Evolutionary conservation across 2,888 invertebrate genomes (phyloP).

Genomic region (Gastracanthus pulcherrimus): DNA sequence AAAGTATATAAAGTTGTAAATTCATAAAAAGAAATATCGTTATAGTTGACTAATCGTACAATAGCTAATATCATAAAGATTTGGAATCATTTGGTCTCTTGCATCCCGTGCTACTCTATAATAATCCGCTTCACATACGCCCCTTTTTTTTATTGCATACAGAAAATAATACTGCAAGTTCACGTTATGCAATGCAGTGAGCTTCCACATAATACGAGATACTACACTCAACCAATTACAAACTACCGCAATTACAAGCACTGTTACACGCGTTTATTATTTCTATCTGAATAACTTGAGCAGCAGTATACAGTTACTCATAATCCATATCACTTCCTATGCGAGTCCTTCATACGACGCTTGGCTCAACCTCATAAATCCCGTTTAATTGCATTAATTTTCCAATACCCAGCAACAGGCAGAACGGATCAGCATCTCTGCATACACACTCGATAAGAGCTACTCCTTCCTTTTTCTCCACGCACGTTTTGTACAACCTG

Average conservation of each 20-base stretch:
- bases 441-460: neutral
- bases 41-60: too few species aligned
- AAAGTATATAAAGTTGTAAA: too few species aligned
- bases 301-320: neutral
- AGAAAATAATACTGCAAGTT: too few species aligned
- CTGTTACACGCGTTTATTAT: neutral
- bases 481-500: neutral
- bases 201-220: neutral
- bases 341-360: neutral
- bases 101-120: too few species aligned
- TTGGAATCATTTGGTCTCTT: too few species aligned
- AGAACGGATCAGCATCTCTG: neutral
- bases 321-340: neutral
- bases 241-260: neutral
- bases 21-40: too few species aligned
- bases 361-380: neutral
- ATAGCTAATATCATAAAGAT: too few species aligned
- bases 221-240: neutral
- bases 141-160: too few species aligned
- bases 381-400: constrained; percentile 43
- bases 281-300: neutral
- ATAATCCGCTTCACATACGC: too few species aligned
- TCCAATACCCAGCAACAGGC: neutral
- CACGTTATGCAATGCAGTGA: neutral
- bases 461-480: neutral